phyloP scores from a whole-genome alignment of 2,113 vertebrate species.

The Leucosticte australis region DNA sequence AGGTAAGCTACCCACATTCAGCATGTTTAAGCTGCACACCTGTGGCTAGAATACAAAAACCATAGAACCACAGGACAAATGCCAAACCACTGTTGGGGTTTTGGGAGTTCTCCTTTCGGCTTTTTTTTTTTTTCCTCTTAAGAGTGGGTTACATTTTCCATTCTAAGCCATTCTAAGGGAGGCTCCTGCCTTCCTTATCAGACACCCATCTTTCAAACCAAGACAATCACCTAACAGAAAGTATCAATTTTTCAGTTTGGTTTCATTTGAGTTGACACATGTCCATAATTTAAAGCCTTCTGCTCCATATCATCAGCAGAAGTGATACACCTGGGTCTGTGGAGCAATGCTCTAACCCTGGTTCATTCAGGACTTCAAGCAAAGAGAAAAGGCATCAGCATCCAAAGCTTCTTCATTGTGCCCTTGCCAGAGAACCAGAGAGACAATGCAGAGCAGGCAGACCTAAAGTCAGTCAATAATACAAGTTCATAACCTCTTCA shows the following conservation, averaged over 20 bases:
- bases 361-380: background rate
- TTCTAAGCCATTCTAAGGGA: background rate
- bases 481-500: background rate
- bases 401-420: background rate
- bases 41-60: background rate
- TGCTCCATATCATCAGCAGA: background rate
- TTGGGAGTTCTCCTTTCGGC: background rate
- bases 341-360: background rate
- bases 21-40: background rate
- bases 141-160: background rate
- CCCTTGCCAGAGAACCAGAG: background rate
- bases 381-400: background rate
- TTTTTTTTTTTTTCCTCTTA: too few species aligned
- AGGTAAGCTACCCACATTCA: background rate
- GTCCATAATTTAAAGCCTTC: background rate
- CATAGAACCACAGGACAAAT: background rate
- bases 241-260: background rate
- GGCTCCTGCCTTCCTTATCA: background rate
- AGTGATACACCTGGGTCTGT: background rate
- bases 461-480: background rate
- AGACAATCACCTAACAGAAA: background rate
- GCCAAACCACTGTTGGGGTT: background rate
- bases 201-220: background rate
- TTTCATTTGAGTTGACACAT: background rate
- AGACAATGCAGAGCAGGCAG: rapidly evolving